A percentile compares a stretch with the other conserved stretches of the same genome.
Evolutionary conservation across 2,888 invertebrate genomes (phyloP).

Genomic region (Drosophila meridiana): DNA sequence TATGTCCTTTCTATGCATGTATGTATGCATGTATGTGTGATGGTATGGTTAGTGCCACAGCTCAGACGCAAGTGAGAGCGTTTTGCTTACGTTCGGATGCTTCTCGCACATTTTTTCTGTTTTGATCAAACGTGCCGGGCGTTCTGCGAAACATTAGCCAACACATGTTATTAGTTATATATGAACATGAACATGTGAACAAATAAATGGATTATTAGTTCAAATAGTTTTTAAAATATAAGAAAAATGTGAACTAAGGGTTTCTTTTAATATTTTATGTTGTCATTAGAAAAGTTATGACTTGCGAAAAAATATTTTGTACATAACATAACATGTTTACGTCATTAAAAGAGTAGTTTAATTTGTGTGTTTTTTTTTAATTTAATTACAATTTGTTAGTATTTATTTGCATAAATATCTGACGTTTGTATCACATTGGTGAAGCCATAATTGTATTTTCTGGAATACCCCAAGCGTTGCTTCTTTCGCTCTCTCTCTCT

Average conservation of each 20-base stretch:
- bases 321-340: no score
- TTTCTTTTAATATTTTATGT: background rate
- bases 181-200: background rate
- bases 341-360: no score
- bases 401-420: background rate
- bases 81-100: constrained; percentile 26
- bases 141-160: constrained; percentile 34
- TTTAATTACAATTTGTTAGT: background rate
- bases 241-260: no score
- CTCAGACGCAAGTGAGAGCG: constrained; percentile 30
- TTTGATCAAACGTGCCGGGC: constrained; percentile 36
- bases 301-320: background rate
- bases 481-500: constrained; percentile 17
- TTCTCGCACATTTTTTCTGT: constrained; percentile 54
- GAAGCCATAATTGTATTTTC: constrained; percentile 1
- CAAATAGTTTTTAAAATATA: background rate
- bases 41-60: constrained; percentile 12
- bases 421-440: background rate
- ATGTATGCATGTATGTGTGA: background rate
- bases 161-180: background rate
- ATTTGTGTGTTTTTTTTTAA: no score
- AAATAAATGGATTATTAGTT: background rate
- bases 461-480: constrained; percentile 32
- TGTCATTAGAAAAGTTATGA: background rate
- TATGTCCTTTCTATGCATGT: background rate